Evolutionary conservation across 2,113 vertebrate species (phyloP), one percentile per base, ranked within the genome.

Genomic region (Varanus komodoensis): DNA sequence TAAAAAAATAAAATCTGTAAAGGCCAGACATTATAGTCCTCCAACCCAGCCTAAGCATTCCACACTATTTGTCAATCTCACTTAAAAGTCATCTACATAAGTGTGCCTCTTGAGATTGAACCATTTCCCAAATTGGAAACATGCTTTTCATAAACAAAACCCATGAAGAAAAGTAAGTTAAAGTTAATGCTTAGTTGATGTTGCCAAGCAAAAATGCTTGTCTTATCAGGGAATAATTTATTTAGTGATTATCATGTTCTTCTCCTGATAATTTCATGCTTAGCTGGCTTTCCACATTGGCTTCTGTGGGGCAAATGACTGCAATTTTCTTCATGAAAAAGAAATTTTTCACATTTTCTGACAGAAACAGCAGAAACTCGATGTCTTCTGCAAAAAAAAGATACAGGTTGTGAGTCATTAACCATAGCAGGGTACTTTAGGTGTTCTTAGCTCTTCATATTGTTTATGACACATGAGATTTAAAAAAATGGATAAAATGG

Each of bases 351-450:
- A 96, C 95, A 91, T 88, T 71, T 77, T 94, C 67, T 90, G 92
- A 93, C 94, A 95, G 94, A 96, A 96, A 95, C 96, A 96, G 94
- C 94, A 95, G 93, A 92, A 96, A 95, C 94, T 96, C 89, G 83
- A 92, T 94, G 92, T 95, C 91, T 94, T 96, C 81, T 95, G 92
- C 93, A 91, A 90, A 95, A 95, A 75, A 73, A 69, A 69, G 68
- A 92, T 84, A 73, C 87, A 94, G 94, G 93, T 93, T 94, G 84
- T 95, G 94, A 96, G 93, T 96, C 95, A 96, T 95, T 92, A 89
- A 86, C 83, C 94, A 77, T 93, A 94, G 91, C 91, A 91, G 93
- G 94, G 92, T 89, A 93, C 91, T 91, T 94, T 94, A 94, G 92
- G 89, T 95, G 92, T 84, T 93, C 84, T 88, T 54, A 89, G 92